Evolutionary conservation across 2,113 vertebrate genomes (phyloP), one percentile per base, ranked within the genome.

Genomic region (Chionodraco myersi): DNA sequence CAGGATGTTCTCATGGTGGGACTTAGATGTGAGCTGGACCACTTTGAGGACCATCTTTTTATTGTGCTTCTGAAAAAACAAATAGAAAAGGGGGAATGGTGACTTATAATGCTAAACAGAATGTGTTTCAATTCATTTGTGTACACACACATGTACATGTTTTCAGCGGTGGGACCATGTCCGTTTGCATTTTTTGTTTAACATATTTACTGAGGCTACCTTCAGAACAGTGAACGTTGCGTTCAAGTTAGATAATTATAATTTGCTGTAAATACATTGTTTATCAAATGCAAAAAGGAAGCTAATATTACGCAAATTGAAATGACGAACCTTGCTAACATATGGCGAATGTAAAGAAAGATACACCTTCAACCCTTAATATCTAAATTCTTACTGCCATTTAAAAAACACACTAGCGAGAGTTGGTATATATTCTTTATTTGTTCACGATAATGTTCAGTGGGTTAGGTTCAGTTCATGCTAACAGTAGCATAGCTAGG

Each of bases 21-120:
- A 95, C 67, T 95, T 94, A 30, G 97, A 98, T 48, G 95, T 94
- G 79, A 99, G 94, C 67, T 97, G 88, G 15, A 99, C 94, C 0
- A 92, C 85, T 51, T 90, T 86, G 84, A 93, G 93, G 79, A 95
- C 96, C 98, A 99, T 99, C 44, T 85, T 96, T 77, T 71, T 90
- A 84, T 76, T 68, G 83, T 79, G 86, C 84, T 86, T 67, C 72
- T 57, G 71, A 71, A 56, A 52, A 66, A 45, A 52, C 15, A 75
- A 26, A n/a, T 14, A 56, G 9, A 23, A 10, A 16, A 2, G 15
- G 1, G 5, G 3, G 9, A 1, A 18, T 4, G 23, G 7, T 54
- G 36, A 56, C 6, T 13, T 69, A 15, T 4, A n/a, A 69, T 34
- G 16, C 1, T 61, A 5, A 13, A 53, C 58, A 11, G 26, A 30